Conservation (phyloP, 2,113 vertebrate genomes). For the Cettia cetti region DNA sequence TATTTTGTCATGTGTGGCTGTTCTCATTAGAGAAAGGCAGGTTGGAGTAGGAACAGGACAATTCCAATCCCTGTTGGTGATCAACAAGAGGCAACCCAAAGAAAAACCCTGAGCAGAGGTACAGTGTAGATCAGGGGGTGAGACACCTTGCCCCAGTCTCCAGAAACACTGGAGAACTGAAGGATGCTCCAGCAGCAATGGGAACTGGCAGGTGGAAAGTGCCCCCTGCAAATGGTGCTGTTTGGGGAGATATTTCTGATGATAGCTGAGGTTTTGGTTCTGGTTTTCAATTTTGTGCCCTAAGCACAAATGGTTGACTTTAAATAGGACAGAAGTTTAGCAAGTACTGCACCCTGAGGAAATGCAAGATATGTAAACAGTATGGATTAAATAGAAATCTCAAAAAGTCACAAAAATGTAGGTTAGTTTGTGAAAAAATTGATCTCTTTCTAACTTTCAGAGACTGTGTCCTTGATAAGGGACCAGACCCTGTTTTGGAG, state of each 20-base stretch:
- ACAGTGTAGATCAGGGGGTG: fast-evolving
- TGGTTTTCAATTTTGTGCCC: not conserved
- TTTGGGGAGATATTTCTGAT: not conserved
- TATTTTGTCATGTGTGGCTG: fast-evolving
- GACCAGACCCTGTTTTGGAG: not conserved
- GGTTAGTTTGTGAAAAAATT: not conserved
- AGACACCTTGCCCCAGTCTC: not conserved
- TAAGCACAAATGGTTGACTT: not conserved
- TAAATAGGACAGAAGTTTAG: not conserved
- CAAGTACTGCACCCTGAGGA: not conserved
- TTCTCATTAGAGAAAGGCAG: not conserved
- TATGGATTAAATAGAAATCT: not conserved
- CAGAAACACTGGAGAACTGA: not conserved
- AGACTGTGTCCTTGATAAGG: not conserved
- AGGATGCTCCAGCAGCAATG: not conserved
- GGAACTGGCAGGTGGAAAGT: not conserved
- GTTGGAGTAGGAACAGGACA: not conserved
- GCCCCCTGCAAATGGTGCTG: fast-evolving
- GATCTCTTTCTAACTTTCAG: not conserved
- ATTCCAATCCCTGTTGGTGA: not conserved
- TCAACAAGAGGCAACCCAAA: not conserved
- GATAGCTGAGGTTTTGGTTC: not conserved
- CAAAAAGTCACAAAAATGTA: not conserved
- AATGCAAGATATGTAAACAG: not conserved
- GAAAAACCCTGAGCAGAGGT: not conserved